These are phyloP conservation scores for Lamellibrachia columna DNA, from an alignment of 2,888 invertebrate genomes.

Conservation along the genomic window DNA sequence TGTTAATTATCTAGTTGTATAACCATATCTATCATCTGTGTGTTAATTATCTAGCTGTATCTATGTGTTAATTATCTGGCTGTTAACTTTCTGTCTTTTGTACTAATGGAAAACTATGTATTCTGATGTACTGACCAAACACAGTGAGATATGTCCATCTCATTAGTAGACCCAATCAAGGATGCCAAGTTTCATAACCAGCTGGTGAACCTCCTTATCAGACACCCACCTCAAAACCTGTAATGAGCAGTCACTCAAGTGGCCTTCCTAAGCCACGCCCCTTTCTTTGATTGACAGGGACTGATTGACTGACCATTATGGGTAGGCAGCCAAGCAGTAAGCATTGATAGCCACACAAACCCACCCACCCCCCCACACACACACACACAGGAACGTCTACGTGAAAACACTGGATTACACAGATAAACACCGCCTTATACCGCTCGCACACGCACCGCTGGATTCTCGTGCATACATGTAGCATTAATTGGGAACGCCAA, in stretches of 20 bases:
- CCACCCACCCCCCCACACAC: too few species aligned
- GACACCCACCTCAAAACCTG: not conserved
- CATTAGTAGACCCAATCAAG: not conserved
- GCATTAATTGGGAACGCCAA: not conserved
- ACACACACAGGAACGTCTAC: not conserved
- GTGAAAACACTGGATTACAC: not conserved
- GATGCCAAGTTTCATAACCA: not conserved
- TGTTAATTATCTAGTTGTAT: too few species aligned
- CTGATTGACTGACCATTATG: not conserved
- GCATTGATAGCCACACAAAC: not conserved
- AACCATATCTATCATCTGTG: too few species aligned
- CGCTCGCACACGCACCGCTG: not conserved
- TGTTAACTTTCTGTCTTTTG: not conserved
- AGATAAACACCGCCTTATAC: not conserved
- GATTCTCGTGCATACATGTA: not conserved
- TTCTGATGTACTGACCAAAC: not conserved
- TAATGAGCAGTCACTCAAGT: constrained; percentile 12
- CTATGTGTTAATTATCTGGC: not conserved
- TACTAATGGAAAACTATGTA: not conserved
- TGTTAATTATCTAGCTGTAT: not conserved
- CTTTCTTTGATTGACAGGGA: not conserved
- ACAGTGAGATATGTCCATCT: not conserved
- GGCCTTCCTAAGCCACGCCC: constrained; percentile 3
- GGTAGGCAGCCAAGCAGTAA: not conserved
- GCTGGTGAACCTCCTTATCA: not conserved